Evolutionary conservation across 1,140 invertebrate species (phyloP).

Genomic region (Steinernema khuongi): DNA sequence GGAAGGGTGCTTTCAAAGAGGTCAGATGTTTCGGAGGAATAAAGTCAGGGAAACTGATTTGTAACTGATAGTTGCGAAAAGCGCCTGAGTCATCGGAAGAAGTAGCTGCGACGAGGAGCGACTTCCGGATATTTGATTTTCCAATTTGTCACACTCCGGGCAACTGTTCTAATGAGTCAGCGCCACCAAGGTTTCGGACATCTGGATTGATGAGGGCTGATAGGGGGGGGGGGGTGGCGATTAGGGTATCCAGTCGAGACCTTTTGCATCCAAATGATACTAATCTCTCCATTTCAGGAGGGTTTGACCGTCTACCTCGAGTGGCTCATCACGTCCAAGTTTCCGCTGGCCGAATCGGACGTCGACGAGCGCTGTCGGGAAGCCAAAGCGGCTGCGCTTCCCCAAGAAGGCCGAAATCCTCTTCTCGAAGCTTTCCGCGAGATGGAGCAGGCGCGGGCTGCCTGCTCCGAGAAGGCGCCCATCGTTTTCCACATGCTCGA

Average conservation of each 20-base stretch:
- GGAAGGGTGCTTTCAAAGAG: no score
- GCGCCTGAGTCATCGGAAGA: neutral
- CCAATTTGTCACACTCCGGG: no score
- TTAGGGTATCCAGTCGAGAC: no score
- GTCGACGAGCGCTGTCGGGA: neutral
- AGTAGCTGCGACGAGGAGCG: no score
- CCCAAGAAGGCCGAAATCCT: neutral
- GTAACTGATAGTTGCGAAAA: neutral
- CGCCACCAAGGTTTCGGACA: no score
- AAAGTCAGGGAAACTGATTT: no score
- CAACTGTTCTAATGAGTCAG: no score
- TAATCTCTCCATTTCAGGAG: neutral
- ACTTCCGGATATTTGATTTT: no score
- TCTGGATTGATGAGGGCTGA: no score
- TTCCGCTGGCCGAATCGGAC: neutral
- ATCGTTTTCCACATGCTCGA: neutral
- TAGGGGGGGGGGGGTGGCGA: no score
- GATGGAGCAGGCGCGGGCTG: neutral
- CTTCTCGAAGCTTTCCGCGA: neutral
- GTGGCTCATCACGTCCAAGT: constrained; percentile 1
- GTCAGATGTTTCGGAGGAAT: no score
- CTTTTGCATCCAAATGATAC: no score
- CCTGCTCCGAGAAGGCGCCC: neutral
- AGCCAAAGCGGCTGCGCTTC: neutral
- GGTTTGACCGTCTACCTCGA: neutral